phyloP scores from a whole-genome alignment of 2,797 vertebrate genomes.

The Oophaga sylvatica region DNA sequence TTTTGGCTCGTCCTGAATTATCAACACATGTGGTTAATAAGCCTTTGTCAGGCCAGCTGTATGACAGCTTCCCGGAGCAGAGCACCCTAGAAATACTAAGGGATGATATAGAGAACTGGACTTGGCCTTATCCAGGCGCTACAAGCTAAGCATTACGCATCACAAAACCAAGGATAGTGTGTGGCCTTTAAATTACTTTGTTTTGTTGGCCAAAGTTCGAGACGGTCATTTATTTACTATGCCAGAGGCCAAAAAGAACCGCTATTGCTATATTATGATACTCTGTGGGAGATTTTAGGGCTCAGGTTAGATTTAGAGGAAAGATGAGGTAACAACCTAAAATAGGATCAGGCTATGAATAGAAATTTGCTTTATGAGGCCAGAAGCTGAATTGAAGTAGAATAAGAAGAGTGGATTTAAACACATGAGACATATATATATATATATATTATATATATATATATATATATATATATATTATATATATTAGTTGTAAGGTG shows the following conservation, averaged over 20 bases:
- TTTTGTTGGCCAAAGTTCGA: constrained; percentile 29
- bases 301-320: constrained; percentile 8
- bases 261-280: constrained; percentile 9
- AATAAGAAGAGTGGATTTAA: background rate
- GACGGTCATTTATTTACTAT: constrained; percentile 32
- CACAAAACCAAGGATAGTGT: constrained; percentile 27
- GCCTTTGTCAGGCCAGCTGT: constrained; percentile 46
- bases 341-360: constrained; percentile 4
- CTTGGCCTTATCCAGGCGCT: constrained; percentile 27
- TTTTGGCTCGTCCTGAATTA: constrained; percentile 51
- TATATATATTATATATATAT: too few relatives aligned
- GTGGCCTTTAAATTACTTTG: constrained; percentile 29
- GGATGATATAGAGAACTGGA: constrained; percentile 28
- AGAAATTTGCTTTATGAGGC: background rate
- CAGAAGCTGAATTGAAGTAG: background rate
- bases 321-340: constrained; percentile 4
- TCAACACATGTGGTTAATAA: constrained; percentile 57
- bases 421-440: background rate
- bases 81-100: constrained; percentile 30
- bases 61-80: constrained; percentile 14
- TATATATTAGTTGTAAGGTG: too few relatives aligned
- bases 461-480: too few relatives aligned
- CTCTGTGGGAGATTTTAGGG: background rate
- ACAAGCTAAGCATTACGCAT: background rate
- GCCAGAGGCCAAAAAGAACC: background rate